These are phyloP conservation scores for Cochlearius cochlearius DNA, from an alignment of 2,113 vertebrate species.

Conservation along the genomic window DNA sequence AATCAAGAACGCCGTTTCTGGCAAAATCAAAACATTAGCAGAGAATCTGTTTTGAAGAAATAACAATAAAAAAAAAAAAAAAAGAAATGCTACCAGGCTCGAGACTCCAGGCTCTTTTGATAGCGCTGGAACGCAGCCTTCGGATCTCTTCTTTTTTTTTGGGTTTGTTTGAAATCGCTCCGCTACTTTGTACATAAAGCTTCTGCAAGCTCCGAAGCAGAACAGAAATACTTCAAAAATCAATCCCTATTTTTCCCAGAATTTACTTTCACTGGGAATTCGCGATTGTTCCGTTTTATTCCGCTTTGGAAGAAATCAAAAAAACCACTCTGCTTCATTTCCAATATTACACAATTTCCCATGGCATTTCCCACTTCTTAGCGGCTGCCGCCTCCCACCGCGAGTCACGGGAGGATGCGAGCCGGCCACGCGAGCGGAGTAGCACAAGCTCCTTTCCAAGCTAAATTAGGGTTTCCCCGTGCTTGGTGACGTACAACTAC, in stretches of 20 bases:
- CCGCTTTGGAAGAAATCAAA: not conserved
- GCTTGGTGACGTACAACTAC: not conserved
- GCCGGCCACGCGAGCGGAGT: rapidly evolving
- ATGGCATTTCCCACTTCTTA: not conserved
- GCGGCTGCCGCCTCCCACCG: not conserved
- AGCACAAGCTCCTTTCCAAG: not conserved
- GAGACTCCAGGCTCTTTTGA: slow-evolving; percentile 1
- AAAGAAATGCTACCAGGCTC: not conserved
- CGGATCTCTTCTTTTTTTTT: not conserved
- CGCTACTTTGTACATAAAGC: not conserved
- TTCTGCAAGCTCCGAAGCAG: not conserved
- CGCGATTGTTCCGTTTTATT: not conserved
- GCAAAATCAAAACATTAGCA: slow-evolving; percentile 15
- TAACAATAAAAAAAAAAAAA: not conserved
- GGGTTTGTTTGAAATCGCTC: slow-evolving; percentile 8
- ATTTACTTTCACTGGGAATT: not conserved
- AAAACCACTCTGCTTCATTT: rapidly evolving
- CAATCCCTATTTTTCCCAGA: not conserved
- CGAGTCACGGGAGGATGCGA: not conserved
- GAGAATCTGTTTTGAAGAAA: slow-evolving; percentile 8
- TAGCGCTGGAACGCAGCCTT: not conserved
- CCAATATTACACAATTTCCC: not conserved
- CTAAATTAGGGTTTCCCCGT: not conserved
- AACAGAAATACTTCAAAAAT: not conserved
- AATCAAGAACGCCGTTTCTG: not conserved